These are phyloP conservation scores for Capitulum mitella DNA, from an alignment of 2,888 invertebrate genomes.

Conservation along the genomic window DNA sequence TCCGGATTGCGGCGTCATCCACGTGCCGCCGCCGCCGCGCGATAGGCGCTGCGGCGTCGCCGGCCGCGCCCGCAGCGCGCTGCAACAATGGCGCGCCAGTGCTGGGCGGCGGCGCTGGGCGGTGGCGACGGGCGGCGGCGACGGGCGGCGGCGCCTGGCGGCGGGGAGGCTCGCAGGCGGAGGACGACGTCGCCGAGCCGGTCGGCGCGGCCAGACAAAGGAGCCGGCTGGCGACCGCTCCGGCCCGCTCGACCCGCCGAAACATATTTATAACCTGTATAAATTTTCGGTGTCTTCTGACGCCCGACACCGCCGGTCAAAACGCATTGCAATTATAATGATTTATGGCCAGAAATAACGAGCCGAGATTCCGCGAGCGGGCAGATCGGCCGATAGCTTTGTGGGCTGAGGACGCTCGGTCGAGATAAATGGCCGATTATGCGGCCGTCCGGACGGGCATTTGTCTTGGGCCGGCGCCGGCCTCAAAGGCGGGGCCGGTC, in stretches of 20 bases:
- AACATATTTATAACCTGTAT: conserved; percentile 15
- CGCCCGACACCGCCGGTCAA: conserved; percentile 5
- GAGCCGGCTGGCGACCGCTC: neutral
- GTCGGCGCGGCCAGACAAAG: neutral
- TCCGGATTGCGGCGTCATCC: neutral
- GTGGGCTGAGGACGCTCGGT: neutral
- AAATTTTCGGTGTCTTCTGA: conserved; percentile 16
- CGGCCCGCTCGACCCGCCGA: neutral
- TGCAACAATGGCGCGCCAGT: neutral
- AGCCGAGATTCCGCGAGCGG: conserved; percentile 16
- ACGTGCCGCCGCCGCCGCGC: neutral
- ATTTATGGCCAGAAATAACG: neutral
- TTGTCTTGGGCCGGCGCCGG: conserved; percentile 8
- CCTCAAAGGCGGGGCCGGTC: neutral
- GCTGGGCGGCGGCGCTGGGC: neutral
- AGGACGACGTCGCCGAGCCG: too few species aligned
- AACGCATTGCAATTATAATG: conserved; percentile 19
- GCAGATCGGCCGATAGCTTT: conserved; percentile 14
- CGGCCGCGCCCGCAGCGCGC: neutral
- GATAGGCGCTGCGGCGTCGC: neutral
- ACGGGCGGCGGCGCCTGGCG: too few species aligned
- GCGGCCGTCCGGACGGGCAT: neutral
- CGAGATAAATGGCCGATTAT: conserved; percentile 19
- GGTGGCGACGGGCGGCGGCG: too few species aligned
- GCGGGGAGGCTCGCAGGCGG: too few species aligned